phyloP scores from a whole-genome alignment of 1,140 invertebrate genomes.

The Cyphomyrmex costatus region DNA sequence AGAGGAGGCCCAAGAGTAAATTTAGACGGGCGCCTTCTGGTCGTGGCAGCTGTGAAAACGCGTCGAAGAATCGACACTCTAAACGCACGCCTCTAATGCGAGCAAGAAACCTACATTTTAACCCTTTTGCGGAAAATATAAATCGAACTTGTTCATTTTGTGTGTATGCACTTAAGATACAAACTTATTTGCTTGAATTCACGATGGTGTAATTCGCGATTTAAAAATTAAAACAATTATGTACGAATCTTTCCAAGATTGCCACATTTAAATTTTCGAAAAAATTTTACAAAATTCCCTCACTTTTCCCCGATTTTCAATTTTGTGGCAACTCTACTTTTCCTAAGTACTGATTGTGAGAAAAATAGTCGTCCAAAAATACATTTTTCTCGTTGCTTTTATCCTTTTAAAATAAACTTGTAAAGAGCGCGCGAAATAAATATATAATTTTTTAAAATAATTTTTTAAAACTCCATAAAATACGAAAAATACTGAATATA shows the following conservation, averaged over 20 bases:
- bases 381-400: not conserved
- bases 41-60: conserved; percentile 74
- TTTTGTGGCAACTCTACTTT: too few species aligned
- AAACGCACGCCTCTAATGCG: not conserved
- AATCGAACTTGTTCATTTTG: not conserved
- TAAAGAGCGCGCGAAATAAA: not conserved
- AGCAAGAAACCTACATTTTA: conserved; percentile 1
- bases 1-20: conserved; percentile 61
- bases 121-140: not conserved
- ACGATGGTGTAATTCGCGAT: not conserved
- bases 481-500: not conserved
- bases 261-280: too few species aligned
- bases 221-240: not conserved
- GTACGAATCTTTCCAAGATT: not conserved
- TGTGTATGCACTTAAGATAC: not conserved
- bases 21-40: conserved; percentile 72
- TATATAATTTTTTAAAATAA: not conserved
- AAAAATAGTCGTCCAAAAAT: not conserved
- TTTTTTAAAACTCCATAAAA: not conserved
- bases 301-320: too few species aligned
- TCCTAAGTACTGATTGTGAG: too few species aligned
- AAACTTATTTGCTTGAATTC: not conserved
- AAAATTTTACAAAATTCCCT: too few species aligned
- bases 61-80: conserved; percentile 48
- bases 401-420: not conserved